Conservation (phyloP, 2,797 vertebrate genomes). For the Squalus acanthias region DNA sequence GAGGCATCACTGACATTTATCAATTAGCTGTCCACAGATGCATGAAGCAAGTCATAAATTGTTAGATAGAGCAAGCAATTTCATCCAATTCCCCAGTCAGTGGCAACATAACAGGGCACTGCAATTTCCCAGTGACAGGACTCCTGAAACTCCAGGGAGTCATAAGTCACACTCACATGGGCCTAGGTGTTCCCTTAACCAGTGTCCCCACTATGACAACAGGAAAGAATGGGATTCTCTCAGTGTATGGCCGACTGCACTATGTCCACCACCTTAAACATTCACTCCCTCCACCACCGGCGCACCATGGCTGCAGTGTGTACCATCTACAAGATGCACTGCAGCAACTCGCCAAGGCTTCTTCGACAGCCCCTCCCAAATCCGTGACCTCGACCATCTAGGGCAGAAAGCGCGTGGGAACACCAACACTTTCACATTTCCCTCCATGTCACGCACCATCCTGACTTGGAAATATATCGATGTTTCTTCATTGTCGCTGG, state of each 20-base stretch:
- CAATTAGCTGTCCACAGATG: not conserved
- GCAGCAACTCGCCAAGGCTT: no score
- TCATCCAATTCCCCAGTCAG: not conserved
- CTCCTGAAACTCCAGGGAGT: not conserved
- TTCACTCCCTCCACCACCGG: no score
- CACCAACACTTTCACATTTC: no score
- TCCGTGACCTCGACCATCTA: no score
- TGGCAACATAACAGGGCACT: not conserved
- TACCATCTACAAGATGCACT: no score
- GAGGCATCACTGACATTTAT: not conserved
- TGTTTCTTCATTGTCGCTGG: no score
- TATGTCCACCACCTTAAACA: no score
- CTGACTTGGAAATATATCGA: no score
- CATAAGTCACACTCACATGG: not conserved
- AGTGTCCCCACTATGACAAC: not conserved
- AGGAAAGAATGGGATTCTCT: not conserved
- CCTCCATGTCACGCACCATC: no score
- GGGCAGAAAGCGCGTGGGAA: no score
- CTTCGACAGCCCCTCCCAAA: no score
- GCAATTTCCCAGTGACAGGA: not conserved
- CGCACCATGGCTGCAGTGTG: no score
- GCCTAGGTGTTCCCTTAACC: not conserved
- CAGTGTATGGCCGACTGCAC: not conserved
- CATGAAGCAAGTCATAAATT: not conserved
- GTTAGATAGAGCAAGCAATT: not conserved